Evolutionary conservation across 2,888 invertebrate species (phyloP).

Genomic region (Gisinianus flammeolus): DNA sequence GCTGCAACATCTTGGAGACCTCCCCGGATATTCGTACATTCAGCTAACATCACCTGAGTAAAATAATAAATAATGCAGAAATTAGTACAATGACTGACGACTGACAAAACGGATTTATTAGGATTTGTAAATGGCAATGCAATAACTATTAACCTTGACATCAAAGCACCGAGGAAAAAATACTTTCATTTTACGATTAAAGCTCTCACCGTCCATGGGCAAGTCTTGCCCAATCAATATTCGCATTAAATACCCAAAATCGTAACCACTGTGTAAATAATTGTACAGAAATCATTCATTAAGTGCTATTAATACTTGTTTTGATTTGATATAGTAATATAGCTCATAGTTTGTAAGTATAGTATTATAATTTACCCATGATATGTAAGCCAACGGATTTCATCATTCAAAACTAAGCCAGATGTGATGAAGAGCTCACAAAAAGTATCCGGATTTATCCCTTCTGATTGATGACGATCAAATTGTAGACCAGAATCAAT

Average conservation of each 20-base stretch:
- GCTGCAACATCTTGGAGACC: constrained; percentile 97
- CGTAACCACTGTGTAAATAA: constrained; percentile 77
- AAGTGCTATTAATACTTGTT: no score
- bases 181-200: constrained; percentile 88
- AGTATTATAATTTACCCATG: constrained; percentile 30
- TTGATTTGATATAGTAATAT: no score
- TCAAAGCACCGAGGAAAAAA: constrained; percentile 98
- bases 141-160: constrained; percentile 80
- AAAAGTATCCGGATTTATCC: constrained; percentile 44
- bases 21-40: constrained; percentile 96
- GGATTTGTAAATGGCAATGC: no score
- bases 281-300: not conserved
- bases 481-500: constrained; percentile 45
- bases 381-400: constrained; percentile 43
- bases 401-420: constrained; percentile 35
- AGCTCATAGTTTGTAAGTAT: not conserved
- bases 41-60: constrained; percentile 76
- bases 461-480: constrained; percentile 36
- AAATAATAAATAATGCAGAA: constrained; percentile 70
- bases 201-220: constrained; percentile 94
- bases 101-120: no score
- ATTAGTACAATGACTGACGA: no score
- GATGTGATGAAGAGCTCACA: constrained; percentile 43
- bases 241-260: constrained; percentile 97
- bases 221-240: constrained; percentile 89